phyloP scores from a whole-genome alignment of 2,797 vertebrate genomes.

The Amazonetta brasiliensis region DNA sequence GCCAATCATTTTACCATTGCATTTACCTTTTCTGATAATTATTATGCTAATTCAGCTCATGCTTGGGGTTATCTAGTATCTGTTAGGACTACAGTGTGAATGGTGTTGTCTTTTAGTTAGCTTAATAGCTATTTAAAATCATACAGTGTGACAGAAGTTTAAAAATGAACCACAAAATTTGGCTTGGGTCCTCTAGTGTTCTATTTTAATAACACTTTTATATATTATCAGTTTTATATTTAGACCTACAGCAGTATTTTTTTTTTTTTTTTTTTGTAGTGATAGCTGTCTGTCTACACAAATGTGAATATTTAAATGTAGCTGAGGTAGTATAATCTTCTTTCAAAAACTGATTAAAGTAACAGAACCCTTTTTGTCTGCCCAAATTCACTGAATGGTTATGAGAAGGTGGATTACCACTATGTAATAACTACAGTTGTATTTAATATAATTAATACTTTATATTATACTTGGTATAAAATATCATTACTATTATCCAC shows the following conservation, averaged over 20 bases:
- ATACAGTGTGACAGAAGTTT: background rate
- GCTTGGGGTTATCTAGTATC: background rate
- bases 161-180: background rate
- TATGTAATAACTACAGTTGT: constrained; percentile 23
- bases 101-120: background rate
- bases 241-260: background rate
- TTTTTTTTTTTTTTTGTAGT: background rate
- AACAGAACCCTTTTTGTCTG: constrained; percentile 21
- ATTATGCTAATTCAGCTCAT: background rate
- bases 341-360: constrained; percentile 9
- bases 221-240: background rate
- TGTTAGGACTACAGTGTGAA: background rate
- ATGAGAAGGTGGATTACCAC: background rate
- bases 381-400: constrained; percentile 26
- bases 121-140: background rate
- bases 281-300: background rate
- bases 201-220: background rate
- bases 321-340: background rate
- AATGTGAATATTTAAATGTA: background rate
- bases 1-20: background rate
- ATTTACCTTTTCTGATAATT: background rate
- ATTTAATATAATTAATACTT: constrained; percentile 25
- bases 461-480: background rate
- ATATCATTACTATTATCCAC: background rate
- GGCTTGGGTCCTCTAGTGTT: background rate